These are phyloP conservation scores for Dromas ardeola DNA, from an alignment of 2,113 vertebrate species.

Conservation along the genomic window DNA sequence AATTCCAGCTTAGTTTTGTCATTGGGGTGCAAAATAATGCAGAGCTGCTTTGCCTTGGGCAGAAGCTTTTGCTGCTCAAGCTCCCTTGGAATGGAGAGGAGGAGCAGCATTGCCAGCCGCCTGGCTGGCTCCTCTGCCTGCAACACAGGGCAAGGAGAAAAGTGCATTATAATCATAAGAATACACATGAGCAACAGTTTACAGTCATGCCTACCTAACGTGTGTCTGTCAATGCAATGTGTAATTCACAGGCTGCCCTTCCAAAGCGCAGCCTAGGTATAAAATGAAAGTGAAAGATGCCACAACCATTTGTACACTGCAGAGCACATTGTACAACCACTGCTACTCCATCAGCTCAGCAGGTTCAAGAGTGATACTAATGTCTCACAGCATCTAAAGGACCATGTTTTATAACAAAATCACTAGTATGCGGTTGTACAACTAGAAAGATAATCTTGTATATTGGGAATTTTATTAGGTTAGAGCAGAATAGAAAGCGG, in stretches of 20 bases:
- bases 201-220: neutral
- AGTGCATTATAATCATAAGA: neutral
- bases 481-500: neutral
- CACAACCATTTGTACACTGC: neutral
- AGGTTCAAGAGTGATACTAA: neutral
- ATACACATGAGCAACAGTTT: neutral
- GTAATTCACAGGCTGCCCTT: neutral
- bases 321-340: neutral
- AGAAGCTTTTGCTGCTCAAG: neutral
- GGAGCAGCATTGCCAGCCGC: neutral
- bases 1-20: neutral
- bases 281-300: constrained; percentile 10
- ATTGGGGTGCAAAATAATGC: neutral
- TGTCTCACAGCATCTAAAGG: neutral
- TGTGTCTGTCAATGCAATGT: neutral
- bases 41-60: neutral
- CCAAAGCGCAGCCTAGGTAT: neutral
- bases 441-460: neutral
- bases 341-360: neutral
- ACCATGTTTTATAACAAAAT: neutral
- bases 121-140: neutral
- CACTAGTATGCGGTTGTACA: neutral
- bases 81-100: neutral
- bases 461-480: neutral
- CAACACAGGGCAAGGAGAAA: neutral